Conservation (phyloP, 2,797 vertebrate species). For the Sebastes kiyomatsui region DNA sequence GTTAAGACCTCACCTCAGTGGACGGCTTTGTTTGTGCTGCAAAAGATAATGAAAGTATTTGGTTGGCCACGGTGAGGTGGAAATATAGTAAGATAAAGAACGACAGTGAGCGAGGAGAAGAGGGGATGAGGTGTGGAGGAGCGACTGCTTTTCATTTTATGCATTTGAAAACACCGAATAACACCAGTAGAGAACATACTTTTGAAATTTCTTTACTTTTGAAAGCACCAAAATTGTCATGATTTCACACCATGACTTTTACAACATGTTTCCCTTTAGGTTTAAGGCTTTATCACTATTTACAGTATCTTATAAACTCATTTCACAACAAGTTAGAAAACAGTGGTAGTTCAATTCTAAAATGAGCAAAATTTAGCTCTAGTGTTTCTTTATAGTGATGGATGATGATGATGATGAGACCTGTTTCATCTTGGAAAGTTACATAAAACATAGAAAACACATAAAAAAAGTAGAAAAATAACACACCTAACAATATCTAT, state of each 20-base stretch:
- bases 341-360: slow-evolving; percentile 16
- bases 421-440: slow-evolving; percentile 49
- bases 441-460: slow-evolving; percentile 65
- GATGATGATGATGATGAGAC: slow-evolving; percentile 42
- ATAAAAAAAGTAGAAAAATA: slow-evolving; percentile 76
- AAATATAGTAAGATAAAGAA: slow-evolving; percentile 59
- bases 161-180: slow-evolving; percentile 25
- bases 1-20: slow-evolving; percentile 78
- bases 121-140: slow-evolving; percentile 20
- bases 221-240: slow-evolving; percentile 70
- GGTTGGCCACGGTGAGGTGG: slow-evolving; percentile 66
- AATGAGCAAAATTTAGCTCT: slow-evolving; percentile 30
- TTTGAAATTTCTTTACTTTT: slow-evolving; percentile 71
- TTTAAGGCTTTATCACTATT: slow-evolving; percentile 64
- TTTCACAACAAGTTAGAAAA: slow-evolving; percentile 65
- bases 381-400: slow-evolving; percentile 40
- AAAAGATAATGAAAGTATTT: slow-evolving; percentile 85
- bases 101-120: slow-evolving; percentile 21
- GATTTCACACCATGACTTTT: slow-evolving; percentile 54
- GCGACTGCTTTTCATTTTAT: not conserved
- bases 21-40: slow-evolving; percentile 82
- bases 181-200: slow-evolving; percentile 32
- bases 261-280: slow-evolving; percentile 60
- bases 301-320: slow-evolving; percentile 66
- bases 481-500: slow-evolving; percentile 75